phyloP scores from a whole-genome alignment of 2,113 vertebrate species.

The Speoplatyrhinus poulsoni region DNA sequence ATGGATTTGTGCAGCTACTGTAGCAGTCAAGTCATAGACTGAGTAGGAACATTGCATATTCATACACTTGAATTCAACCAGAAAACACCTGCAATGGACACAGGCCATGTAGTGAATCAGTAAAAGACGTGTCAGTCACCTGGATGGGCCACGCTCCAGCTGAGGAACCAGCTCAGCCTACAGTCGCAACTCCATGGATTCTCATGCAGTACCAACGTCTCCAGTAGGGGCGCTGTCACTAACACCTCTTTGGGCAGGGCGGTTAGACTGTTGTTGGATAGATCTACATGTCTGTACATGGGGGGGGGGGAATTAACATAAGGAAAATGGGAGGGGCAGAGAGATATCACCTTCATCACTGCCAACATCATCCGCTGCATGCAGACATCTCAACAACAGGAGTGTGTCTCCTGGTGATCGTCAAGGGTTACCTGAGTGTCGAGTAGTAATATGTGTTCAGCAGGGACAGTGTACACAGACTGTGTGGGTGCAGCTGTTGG shows the following conservation, averaged over 20 bases:
- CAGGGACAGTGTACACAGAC: conserved; percentile 85
- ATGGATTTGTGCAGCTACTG: no score
- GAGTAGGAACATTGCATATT: neutral
- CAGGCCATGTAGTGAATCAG: neutral
- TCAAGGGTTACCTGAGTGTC: conserved; percentile 74
- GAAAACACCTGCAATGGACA: neutral
- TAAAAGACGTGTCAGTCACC: conserved; percentile 66
- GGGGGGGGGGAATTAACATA: neutral
- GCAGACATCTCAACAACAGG: no score
- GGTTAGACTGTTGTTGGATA: conserved; percentile 86
- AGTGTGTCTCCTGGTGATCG: neutral
- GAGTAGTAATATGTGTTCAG: conserved; percentile 85
- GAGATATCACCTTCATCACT: conserved; percentile 6
- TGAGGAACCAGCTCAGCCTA: conserved; percentile 78
- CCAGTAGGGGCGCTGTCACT: conserved; percentile 80
- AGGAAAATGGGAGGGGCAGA: neutral
- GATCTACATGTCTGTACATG: conserved; percentile 79
- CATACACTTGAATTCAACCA: neutral
- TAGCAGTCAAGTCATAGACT: no score
- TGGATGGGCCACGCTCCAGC: conserved; percentile 79
- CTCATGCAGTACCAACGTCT: conserved; percentile 85
- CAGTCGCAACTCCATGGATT: conserved; percentile 94
- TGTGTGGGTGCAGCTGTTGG: conserved; percentile 83
- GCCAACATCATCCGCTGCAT: neutral
- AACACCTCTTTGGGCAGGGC: conserved; percentile 76